phyloP scores from a whole-genome alignment of 2,113 vertebrate species.

The Megalops atlanticus region DNA sequence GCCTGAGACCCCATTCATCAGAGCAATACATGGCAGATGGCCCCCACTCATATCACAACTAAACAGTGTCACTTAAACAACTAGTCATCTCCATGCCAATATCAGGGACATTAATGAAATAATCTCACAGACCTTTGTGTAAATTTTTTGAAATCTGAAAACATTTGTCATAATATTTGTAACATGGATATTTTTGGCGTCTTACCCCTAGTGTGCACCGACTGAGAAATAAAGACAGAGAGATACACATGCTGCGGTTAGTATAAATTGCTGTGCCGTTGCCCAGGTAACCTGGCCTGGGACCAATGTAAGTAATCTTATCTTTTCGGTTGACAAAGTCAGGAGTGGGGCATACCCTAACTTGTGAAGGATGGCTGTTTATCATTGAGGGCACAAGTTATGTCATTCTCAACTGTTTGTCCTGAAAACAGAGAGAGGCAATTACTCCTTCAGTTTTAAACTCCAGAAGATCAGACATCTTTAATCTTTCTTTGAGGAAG shows the following conservation, averaged over 20 bases:
- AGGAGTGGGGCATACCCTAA: not conserved
- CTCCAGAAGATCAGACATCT: not conserved
- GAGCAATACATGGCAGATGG: conserved; percentile 2
- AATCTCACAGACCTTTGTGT: conserved; percentile 15
- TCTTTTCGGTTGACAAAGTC: not conserved
- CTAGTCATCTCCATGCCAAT: not conserved
- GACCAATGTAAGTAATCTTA: not conserved
- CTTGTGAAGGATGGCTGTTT: not conserved
- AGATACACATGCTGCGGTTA: not conserved
- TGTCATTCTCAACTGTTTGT: not conserved
- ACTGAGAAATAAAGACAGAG: no score
- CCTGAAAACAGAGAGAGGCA: not conserved
- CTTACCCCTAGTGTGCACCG: no score
- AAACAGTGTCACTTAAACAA: conserved; percentile 24
- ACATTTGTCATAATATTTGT: not conserved
- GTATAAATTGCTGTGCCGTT: not conserved
- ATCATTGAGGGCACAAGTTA: not conserved
- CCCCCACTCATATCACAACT: conserved; percentile 21
- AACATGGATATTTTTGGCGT: not conserved
- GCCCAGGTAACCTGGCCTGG: not conserved
- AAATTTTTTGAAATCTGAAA: conserved; percentile 5
- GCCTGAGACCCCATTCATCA: conserved; percentile 30
- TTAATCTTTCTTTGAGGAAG: not conserved
- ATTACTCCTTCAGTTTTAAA: not conserved
- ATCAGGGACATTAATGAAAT: conserved; percentile 17